These are phyloP conservation scores for Zophobas atratus DNA, from an alignment of 1,140 invertebrate species.

Conservation along the genomic window DNA sequence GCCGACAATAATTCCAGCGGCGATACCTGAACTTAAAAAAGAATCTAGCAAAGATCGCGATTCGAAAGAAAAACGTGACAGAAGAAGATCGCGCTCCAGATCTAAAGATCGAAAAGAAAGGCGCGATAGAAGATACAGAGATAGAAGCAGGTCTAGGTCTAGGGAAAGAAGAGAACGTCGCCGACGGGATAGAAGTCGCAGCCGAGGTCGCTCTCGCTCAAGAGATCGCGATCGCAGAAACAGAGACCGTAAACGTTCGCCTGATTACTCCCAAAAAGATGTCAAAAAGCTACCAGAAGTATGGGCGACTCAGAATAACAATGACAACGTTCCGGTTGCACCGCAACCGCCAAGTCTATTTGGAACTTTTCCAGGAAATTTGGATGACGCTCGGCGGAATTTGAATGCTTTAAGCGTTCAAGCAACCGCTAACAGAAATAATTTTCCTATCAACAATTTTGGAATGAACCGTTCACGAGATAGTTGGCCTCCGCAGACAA, in stretches of 20 bases:
- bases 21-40: constrained; percentile 63
- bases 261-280: constrained; percentile 45
- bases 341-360: constrained; percentile 48
- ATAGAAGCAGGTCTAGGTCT: constrained; percentile 64
- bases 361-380: constrained; percentile 28
- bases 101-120: constrained; percentile 66
- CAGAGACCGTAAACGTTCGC: constrained; percentile 59
- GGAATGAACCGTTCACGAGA: constrained; percentile 13
- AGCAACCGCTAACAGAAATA: constrained; percentile 5
- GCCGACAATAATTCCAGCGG: constrained; percentile 67
- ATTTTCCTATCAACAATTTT: not conserved
- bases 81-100: constrained; percentile 67
- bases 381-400: constrained; percentile 51
- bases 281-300: constrained; percentile 42
- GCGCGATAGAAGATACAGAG: constrained; percentile 70
- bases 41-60: constrained; percentile 61
- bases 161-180: constrained; percentile 63
- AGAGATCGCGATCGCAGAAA: constrained; percentile 67
- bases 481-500: constrained; percentile 20
- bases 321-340: constrained; percentile 25
- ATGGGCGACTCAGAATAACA: constrained; percentile 60
- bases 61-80: constrained; percentile 62
- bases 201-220: constrained; percentile 69
- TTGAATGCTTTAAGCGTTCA: constrained; percentile 31
- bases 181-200: constrained; percentile 69